phyloP scores from a whole-genome alignment of 2,888 invertebrate species.

The Osedax frankpressi region DNA sequence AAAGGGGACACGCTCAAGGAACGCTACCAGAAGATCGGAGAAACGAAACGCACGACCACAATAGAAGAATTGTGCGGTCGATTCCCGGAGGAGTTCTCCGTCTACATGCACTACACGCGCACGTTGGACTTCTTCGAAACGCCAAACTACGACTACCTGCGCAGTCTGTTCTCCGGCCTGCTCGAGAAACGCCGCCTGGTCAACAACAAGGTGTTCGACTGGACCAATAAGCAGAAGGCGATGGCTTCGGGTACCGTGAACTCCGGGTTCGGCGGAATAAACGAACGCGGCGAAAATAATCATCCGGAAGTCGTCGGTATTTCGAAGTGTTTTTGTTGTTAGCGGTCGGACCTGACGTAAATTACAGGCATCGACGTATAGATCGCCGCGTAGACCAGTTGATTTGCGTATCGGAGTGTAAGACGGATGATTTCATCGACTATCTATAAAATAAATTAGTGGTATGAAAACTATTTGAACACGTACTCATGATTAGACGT shows the following conservation, averaged over 20 bases:
- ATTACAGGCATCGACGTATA: too few relatives aligned
- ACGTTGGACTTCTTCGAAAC: conserved; percentile 98
- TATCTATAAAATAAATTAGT: too few relatives aligned
- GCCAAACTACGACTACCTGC: conserved; percentile 95
- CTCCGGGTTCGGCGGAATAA: too few relatives aligned
- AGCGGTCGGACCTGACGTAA: too few relatives aligned
- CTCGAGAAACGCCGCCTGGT: conserved; percentile 43
- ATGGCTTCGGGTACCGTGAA: background rate
- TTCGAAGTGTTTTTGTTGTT: too few relatives aligned
- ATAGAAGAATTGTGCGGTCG: conserved; percentile 73
- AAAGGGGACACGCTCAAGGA: conserved; percentile 99
- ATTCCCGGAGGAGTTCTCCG: conserved; percentile 83
- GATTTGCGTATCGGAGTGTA: too few relatives aligned
- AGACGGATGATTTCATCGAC: too few relatives aligned
- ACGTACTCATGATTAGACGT: too few relatives aligned
- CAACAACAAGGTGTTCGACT: conserved; percentile 46
- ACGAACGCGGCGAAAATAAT: background rate
- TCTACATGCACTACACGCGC: conserved; percentile 87
- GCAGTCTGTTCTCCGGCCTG: conserved; percentile 70
- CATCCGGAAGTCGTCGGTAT: background rate
- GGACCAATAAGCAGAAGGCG: conserved; percentile 35
- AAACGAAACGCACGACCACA: conserved; percentile 95
- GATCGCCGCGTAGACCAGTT: too few relatives aligned
- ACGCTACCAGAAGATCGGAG: conserved; percentile 98
- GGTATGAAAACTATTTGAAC: too few relatives aligned